Evolutionary conservation across 2,888 invertebrate genomes (phyloP).

Genomic region (Andrena praecox): DNA sequence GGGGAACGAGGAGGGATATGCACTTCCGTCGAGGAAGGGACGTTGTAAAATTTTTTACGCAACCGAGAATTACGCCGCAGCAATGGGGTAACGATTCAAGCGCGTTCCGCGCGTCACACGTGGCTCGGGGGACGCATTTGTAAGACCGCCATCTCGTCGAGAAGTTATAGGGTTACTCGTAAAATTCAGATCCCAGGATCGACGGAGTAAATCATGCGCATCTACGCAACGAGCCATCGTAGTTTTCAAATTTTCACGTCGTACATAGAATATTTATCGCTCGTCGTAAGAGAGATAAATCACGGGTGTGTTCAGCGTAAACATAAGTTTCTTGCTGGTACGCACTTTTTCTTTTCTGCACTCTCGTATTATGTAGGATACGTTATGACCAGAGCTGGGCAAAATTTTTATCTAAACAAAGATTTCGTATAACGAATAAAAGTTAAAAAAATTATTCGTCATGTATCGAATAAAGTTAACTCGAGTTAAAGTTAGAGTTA

Average conservation of each 20-base stretch:
- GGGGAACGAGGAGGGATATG: neutral
- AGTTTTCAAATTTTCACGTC: conserved; percentile 27
- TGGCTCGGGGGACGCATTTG: conserved; percentile 50
- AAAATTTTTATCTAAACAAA: too few species aligned
- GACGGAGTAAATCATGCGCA: conserved; percentile 38
- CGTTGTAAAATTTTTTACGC: conserved; percentile 37
- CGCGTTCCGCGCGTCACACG: conserved; percentile 18
- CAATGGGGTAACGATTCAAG: conserved; percentile 13
- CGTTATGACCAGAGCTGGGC: too few species aligned
- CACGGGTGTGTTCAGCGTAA: conserved; percentile 8
- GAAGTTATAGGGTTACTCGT: conserved; percentile 51
- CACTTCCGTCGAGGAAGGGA: too few species aligned
- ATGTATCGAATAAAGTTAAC: too few species aligned
- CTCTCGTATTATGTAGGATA: neutral
- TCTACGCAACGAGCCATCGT: conserved; percentile 32
- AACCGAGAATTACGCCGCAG: conserved; percentile 6
- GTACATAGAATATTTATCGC: conserved; percentile 46
- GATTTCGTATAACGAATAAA: too few species aligned
- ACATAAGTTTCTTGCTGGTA: neutral
- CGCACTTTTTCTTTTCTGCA: too few species aligned
- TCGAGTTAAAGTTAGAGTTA: too few species aligned
- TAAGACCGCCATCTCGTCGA: conserved; percentile 38
- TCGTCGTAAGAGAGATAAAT: conserved; percentile 12
- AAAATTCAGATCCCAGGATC: conserved; percentile 46
- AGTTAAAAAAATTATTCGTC: too few species aligned